Evolutionary conservation across 2,888 invertebrate species (phyloP).

Genomic region (Dichetophora obliterata): DNA sequence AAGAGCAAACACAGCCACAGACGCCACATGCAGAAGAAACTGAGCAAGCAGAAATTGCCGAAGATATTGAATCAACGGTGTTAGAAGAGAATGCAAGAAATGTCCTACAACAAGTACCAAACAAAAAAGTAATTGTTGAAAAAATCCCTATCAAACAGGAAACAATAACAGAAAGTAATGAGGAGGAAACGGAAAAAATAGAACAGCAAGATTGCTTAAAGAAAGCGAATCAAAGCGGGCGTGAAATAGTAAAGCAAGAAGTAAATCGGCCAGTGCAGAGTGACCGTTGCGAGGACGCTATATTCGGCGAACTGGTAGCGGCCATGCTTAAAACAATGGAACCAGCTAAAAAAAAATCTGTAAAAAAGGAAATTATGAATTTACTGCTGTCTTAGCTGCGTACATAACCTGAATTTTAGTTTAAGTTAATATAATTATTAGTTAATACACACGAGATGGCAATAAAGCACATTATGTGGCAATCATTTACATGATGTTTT

Average conservation of each 20-base stretch:
- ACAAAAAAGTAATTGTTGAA: background rate
- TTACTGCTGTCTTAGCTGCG: slow-evolving; percentile 49
- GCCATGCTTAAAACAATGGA: slow-evolving; percentile 58
- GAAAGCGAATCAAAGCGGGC: background rate
- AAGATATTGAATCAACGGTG: background rate
- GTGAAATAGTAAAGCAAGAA: background rate
- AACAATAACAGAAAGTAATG: background rate
- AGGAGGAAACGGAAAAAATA: background rate
- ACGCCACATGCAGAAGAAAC: background rate
- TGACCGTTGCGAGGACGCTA: slow-evolving; percentile 57
- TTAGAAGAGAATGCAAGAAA: background rate
- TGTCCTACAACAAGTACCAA: background rate
- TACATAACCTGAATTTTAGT: too few species aligned
- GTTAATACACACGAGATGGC: too few species aligned
- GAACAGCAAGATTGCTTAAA: background rate
- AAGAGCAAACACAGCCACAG: background rate
- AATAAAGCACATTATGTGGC: too few species aligned
- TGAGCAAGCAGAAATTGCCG: background rate
- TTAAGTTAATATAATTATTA: background rate
- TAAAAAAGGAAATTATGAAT: slow-evolving; percentile 61
- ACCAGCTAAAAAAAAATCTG: slow-evolving; percentile 51
- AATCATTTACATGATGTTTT: too few species aligned
- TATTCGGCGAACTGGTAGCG: slow-evolving; percentile 60
- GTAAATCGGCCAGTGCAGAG: background rate
- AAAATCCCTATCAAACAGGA: slow-evolving; percentile 20